Evolutionary conservation across 2,888 invertebrate genomes (phyloP).

Genomic region (Nycteola revayana): DNA sequence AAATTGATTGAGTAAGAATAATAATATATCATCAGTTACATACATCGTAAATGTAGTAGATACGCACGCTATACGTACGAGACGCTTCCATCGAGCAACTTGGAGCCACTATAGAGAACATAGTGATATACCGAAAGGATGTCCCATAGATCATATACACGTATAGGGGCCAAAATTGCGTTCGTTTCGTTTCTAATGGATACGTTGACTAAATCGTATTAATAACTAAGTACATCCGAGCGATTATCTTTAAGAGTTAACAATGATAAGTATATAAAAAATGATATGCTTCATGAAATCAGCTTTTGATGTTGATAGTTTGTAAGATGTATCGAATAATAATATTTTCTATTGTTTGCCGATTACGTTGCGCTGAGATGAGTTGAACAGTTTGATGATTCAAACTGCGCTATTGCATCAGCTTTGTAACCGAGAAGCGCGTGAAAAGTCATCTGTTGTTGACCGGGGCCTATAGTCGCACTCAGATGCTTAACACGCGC

Average conservation of each 20-base stretch:
- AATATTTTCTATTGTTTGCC: conserved; percentile 25
- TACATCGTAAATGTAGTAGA: too few species aligned
- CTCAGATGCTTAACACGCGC: conserved; percentile 5
- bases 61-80: too few species aligned
- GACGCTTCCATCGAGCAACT: too few species aligned
- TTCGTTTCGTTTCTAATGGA: conserved; percentile 17
- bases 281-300: conserved; percentile 28
- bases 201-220: too few species aligned
- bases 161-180: conserved; percentile 33
- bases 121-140: background rate
- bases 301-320: conserved; percentile 39
- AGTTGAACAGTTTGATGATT: conserved; percentile 4
- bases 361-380: conserved; percentile 14
- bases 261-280: conserved; percentile 3
- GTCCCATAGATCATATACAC: conserved; percentile 12
- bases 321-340: conserved; percentile 26
- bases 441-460: background rate
- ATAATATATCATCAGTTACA: too few species aligned
- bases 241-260: conserved; percentile 15
- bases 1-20: too few species aligned
- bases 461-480: too few species aligned
- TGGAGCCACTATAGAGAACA: too few species aligned
- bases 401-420: conserved; percentile 13
- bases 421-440: conserved; percentile 17
- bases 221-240: too few species aligned